phyloP scores from a whole-genome alignment of 2,797 vertebrate species.

The Rhodeus uyekii region DNA sequence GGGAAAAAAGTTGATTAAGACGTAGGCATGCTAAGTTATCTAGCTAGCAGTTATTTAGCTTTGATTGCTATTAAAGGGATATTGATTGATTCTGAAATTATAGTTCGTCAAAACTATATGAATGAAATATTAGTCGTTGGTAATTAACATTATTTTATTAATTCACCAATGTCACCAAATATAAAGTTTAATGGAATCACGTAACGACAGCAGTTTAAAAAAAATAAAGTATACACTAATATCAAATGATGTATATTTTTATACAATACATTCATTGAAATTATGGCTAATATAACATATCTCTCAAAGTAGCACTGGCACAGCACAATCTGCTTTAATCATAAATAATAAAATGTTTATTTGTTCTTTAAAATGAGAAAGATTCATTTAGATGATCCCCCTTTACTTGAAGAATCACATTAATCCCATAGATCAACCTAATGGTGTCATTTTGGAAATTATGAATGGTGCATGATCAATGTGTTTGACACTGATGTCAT shows the following conservation, averaged over 20 bases:
- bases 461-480: background rate
- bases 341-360: too few species aligned
- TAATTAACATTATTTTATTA: background rate
- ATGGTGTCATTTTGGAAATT: background rate
- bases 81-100: background rate
- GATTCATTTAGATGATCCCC: background rate
- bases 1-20: background rate
- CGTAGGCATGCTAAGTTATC: background rate
- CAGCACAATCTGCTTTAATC: background rate
- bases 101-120: too few species aligned
- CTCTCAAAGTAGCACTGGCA: background rate
- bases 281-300: background rate
- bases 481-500: conserved; percentile 17
- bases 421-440: background rate
- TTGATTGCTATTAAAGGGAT: background rate
- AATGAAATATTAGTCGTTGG: background rate
- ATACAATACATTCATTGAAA: background rate
- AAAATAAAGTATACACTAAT: background rate
- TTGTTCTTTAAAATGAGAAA: background rate
- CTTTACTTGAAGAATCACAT: background rate
- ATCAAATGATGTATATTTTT: background rate
- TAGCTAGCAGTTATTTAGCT: background rate
- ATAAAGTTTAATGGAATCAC: background rate
- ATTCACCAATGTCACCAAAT: background rate
- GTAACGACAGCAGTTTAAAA: background rate